Conservation (phyloP, 23 tunicate genomes). For the Halocynthia aurantium region DNA sequence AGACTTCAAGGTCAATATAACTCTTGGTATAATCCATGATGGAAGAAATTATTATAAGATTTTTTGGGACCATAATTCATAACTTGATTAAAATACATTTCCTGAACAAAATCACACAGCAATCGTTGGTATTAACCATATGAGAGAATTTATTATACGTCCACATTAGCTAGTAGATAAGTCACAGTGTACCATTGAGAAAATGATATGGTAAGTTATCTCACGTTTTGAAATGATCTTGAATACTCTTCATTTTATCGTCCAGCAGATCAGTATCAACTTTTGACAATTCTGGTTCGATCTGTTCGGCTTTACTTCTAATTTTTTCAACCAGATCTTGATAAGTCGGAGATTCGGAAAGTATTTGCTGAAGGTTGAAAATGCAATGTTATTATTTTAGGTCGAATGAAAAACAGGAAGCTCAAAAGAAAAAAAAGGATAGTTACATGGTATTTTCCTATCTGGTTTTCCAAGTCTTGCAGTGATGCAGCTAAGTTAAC, state of each 20-base stretch:
- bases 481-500: conserved; percentile 80
- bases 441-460: conserved; percentile 57
- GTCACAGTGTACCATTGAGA: too few species aligned
- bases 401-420: not conserved
- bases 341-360: conserved; percentile 58
- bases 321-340: conserved; percentile 68
- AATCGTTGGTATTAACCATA: too few species aligned
- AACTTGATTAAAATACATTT: too few species aligned
- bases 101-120: too few species aligned
- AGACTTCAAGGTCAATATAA: too few species aligned
- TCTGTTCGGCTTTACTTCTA: conserved; percentile 43
- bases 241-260: conserved; percentile 54
- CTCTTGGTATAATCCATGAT: too few species aligned
- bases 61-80: too few species aligned
- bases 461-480: conserved; percentile 64
- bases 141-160: too few species aligned
- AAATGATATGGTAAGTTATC: not conserved
- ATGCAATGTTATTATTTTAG: not conserved
- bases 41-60: too few species aligned
- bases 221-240: conserved; percentile 71
- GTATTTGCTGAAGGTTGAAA: conserved; percentile 36
- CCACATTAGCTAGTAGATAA: too few species aligned
- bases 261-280: conserved; percentile 61
- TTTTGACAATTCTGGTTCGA: conserved; percentile 61
- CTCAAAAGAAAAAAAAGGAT: not conserved